phyloP scores from a whole-genome alignment of 2,797 vertebrate genomes.

The Gymnothorax javanicus region DNA sequence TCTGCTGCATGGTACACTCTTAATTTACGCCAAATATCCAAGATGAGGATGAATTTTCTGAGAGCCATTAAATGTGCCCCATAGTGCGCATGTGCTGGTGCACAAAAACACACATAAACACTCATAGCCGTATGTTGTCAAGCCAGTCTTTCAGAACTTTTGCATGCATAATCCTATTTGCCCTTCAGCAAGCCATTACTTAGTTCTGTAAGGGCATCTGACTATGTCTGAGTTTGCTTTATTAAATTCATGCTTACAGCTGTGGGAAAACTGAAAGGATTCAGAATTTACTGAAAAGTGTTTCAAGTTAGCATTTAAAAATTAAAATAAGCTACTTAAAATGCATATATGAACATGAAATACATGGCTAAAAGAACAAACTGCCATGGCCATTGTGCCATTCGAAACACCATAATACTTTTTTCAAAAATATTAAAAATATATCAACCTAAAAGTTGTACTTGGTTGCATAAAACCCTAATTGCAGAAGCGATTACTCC shows the following conservation, averaged over 20 bases:
- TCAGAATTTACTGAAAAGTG: neutral
- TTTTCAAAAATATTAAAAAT: neutral
- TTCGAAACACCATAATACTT: too few relatives aligned
- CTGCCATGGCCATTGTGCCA: too few relatives aligned
- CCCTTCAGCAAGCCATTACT: neutral
- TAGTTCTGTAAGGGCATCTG: neutral
- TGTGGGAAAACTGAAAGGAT: neutral
- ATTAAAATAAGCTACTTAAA: neutral
- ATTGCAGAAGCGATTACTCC: neutral
- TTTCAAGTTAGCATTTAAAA: neutral
- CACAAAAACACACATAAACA: neutral
- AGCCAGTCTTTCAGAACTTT: conserved; percentile 3
- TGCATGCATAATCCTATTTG: neutral
- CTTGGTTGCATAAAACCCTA: neutral
- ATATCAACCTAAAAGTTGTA: neutral
- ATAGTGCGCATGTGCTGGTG: neutral
- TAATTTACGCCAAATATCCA: neutral
- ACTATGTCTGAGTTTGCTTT: neutral
- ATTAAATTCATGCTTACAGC: neutral
- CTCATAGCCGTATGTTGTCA: neutral
- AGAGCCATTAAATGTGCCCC: neutral
- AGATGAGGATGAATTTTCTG: neutral
- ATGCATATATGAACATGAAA: too few relatives aligned
- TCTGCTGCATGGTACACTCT: neutral
- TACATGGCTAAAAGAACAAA: too few relatives aligned